Evolutionary conservation across 2,797 vertebrate genomes (phyloP), one percentile per base, ranked within the genome.

Genomic region (Sciaenops ocellatus): DNA sequence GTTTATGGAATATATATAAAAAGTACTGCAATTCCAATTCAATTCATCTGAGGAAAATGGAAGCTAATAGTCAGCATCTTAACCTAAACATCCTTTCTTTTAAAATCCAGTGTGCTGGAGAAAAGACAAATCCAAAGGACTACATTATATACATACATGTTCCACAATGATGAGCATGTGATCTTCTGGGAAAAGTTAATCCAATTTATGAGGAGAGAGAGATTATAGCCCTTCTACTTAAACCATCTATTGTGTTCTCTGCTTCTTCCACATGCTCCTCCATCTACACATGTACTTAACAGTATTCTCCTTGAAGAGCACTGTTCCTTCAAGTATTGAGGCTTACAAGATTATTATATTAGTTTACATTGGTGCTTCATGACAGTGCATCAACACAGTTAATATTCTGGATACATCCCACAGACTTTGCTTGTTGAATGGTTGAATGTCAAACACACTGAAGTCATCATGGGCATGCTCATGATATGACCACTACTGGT

Each of bases 291-390:
- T 44, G 44, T 46, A 55, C 50, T 77, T 69, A 74, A 50, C 41
- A 2, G 63, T 7, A 60, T 71, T 80, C 70, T 65, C 72, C 56
- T 44, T 79, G 51, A 65, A 61, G 26, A 69, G 61, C 44, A 56
- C 34, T n/a, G 11, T 69, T 76, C 26, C 34, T 46, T 73, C 50
- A 71, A 46, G 70, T 76, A 59, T 38, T 22, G 7, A 7, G 44
- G 59, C 74, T 84, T 77, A 84, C 22, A 69, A 47, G 34, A 73
- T 73, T 69, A 76, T 48, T 79, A 42, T 41, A 73, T 77, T 77
- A 59, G 24, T 78, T 77, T 63, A 61, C 47, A 69, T 26, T 42
- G 24, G 66, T 66, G 60, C 46, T 66, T 51, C 34, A 72, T 80
- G 64, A 70, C 38, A 63, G 50, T 22, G 46, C 44, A 74, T 54